A percentile compares a stretch with the other conserved stretches of the same genome.
These are phyloP conservation scores for Sebastes taczanowskii DNA, from an alignment of 2,797 vertebrate species.

Conservation along the genomic window DNA sequence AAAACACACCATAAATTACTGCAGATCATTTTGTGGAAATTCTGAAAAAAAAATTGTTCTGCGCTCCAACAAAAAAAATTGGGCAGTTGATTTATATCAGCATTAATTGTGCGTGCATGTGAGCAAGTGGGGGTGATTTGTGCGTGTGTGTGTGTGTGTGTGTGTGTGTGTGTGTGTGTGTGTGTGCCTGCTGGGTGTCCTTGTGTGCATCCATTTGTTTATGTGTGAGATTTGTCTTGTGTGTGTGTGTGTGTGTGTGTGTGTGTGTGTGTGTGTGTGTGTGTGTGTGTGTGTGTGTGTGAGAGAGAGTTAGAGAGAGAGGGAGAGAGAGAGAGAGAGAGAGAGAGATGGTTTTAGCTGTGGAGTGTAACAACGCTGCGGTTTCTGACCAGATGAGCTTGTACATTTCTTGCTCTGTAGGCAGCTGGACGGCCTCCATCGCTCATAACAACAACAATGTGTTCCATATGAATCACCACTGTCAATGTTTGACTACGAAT, in stretches of 20 bases:
- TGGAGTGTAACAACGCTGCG: slow-evolving; percentile 45
- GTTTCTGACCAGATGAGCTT: slow-evolving; percentile 60
- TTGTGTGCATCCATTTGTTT: slow-evolving; percentile 65
- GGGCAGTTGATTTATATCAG: slow-evolving; percentile 71
- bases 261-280: neutral
- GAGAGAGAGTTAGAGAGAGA: neutral
- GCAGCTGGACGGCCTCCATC: slow-evolving; percentile 71
- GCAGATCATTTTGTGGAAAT: slow-evolving; percentile 76
- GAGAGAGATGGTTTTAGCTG: slow-evolving; percentile 29
- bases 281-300: slow-evolving; percentile 5
- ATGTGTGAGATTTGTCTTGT: slow-evolving; percentile 30
- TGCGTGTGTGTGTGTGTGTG: slow-evolving; percentile 35
- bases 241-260: neutral
- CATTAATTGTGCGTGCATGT: slow-evolving; percentile 66
- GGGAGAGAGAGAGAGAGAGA: neutral
- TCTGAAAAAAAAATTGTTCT: slow-evolving; percentile 52
- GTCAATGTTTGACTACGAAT: slow-evolving; percentile 55
- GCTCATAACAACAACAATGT: slow-evolving; percentile 75
- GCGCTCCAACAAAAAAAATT: slow-evolving; percentile 49
- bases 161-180: slow-evolving; percentile 9
- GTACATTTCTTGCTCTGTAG: slow-evolving; percentile 62
- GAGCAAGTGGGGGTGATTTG: slow-evolving; percentile 31
- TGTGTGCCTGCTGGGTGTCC: slow-evolving; percentile 56
- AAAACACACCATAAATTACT: slow-evolving; percentile 77
- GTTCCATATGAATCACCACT: slow-evolving; percentile 71